Conservation (phyloP, 2,888 invertebrate species). For the Sisyra nigra region DNA sequence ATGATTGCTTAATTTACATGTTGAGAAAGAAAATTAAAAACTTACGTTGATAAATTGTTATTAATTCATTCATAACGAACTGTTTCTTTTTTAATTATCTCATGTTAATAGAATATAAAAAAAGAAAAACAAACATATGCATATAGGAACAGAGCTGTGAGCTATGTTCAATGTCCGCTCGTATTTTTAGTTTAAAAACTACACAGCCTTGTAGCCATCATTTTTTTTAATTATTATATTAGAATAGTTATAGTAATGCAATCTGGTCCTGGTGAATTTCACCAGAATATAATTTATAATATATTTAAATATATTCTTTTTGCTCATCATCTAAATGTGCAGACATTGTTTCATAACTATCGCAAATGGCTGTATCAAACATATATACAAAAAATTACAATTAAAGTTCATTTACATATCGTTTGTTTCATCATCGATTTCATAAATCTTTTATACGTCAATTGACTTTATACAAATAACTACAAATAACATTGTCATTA, state of each 20-base stretch:
- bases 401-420: constrained; percentile 1
- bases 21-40: too few species aligned
- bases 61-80: constrained; percentile 1
- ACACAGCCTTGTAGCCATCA: constrained; percentile 3
- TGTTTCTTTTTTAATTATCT: neutral
- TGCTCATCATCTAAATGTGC: too few species aligned
- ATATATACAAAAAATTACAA: constrained; percentile 3
- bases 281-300: too few species aligned
- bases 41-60: neutral
- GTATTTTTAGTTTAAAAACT: constrained; percentile 1
- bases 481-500: constrained; percentile 2
- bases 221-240: too few species aligned
- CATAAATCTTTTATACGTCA: constrained; percentile 4
- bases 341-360: constrained; percentile 1
- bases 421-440: constrained; percentile 1
- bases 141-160: constrained; percentile 24
- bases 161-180: constrained; percentile 21
- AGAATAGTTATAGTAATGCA: too few species aligned
- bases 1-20: too few species aligned
- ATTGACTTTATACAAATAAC: constrained; percentile 8
- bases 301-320: too few species aligned
- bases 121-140: constrained; percentile 9
- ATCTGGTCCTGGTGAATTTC: too few species aligned
- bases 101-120: neutral
- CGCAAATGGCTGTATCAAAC: constrained; percentile 5